A percentile compares a stretch with the other conserved stretches of the same genome.
Evolutionary conservation across 2,113 vertebrate species (phyloP).

Genomic region (Synchiropus splendidus): DNA sequence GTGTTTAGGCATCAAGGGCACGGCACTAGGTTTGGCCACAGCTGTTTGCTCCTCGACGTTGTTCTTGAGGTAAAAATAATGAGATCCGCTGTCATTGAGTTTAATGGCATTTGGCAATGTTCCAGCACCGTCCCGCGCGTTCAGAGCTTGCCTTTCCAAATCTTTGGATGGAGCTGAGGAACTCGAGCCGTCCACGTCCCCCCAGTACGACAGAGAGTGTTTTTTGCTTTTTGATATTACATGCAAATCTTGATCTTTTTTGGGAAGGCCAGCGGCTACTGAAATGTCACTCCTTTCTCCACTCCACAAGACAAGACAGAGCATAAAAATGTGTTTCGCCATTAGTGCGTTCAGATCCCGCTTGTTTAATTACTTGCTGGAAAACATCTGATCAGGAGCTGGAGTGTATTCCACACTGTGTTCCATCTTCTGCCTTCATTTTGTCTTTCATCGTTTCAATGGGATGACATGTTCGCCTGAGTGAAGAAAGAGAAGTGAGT

Average conservation of each 20-base stretch:
- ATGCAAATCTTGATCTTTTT: constrained; percentile 13
- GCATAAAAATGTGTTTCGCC: constrained; percentile 28
- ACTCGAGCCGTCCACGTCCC: constrained; percentile 1
- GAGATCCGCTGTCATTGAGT: constrained; percentile 1
- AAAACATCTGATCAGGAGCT: constrained; percentile 3
- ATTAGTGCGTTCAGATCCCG: constrained; percentile 15
- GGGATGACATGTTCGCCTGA: too few species aligned
- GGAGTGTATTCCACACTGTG: too few species aligned
- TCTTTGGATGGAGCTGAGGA: constrained; percentile 8
- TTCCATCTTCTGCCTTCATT: too few species aligned
- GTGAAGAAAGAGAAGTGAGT: too few species aligned
- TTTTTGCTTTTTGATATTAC: constrained; percentile 9
- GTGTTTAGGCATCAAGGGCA: constrained; percentile 9
- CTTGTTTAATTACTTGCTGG: constrained; percentile 9
- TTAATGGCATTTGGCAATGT: constrained; percentile 7
- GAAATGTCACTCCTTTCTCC: constrained; percentile 17
- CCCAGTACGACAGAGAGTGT: constrained; percentile 16
- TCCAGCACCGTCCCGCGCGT: constrained; percentile 1
- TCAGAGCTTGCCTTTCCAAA: too few species aligned
- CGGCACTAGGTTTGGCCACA: constrained; percentile 5
- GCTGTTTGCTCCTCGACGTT: constrained; percentile 1
- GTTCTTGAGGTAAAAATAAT: constrained; percentile 17
- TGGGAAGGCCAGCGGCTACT: constrained; percentile 8
- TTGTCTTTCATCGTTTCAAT: too few species aligned
- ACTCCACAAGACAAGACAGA: constrained; percentile 36